Base-by-base conservation (phyloP, 1,140 invertebrate species). In the Potamilus streckersoni region DNA sequence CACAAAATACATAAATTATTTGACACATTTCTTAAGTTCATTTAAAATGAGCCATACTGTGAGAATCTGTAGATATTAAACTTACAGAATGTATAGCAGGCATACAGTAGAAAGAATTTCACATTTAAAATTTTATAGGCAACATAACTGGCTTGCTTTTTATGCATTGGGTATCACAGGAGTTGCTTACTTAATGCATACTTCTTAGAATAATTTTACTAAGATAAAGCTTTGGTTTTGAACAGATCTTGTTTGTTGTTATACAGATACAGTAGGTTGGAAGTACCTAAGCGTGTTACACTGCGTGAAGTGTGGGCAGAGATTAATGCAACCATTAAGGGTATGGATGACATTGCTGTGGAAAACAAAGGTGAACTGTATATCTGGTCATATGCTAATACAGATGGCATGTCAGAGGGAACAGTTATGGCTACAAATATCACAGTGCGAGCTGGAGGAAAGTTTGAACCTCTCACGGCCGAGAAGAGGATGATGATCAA, bases 221-320 rank as follows among this genome's bases (percentile, higher is more conserved):
- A 49, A 6, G 4, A 49, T 49, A 49, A 49, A 1, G 38, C 2
- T 49, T 49, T 49, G 5, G 38, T 49, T 49, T 49, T 4, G 38
- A 49, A 49, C 38, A 49, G 5, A 49, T 8, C 38, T 49, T 49
- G 38, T 49, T 49, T 49, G 38, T 49, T 49, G 6, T 11, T 61
- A 1, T 59, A 49, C 72, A 84, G 83, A 23, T 62, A 71, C 23
- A 83, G 82, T 69, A 67, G 73, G 6, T 63, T 86, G 68, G 79
- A 82, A 58, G 75, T 85, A 14, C 80, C 80, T 17, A 38, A 73
- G 23, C 76, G 77, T 38, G 68, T 86, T 14, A 78, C 78, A 0
- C 67, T 86, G 67, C 77, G 85, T 49, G 85, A 84, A 38, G 84
- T 86, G 11, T 86, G 79, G 76, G 74, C 80, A 73, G 84, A 86